Evolutionary conservation across 92 coral and sea anemone genomes (phyloP).

Genomic region (Umimayanthus kanabou): DNA sequence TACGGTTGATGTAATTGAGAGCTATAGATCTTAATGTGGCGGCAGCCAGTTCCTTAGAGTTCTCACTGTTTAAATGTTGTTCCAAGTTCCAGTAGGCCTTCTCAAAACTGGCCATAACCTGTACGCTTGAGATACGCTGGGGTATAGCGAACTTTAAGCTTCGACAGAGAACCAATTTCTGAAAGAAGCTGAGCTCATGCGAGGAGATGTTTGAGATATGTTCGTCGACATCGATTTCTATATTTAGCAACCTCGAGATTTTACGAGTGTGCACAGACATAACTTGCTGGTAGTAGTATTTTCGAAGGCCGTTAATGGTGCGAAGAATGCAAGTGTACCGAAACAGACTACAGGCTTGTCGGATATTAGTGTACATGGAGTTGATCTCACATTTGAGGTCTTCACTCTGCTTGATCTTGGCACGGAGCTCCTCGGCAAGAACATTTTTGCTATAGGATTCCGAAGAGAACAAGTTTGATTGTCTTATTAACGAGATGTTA

Average conservation of each 20-base stretch:
- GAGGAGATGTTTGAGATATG: background rate
- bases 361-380: background rate
- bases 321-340: conserved; percentile 24
- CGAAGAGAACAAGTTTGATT: no score
- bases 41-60: no score
- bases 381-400: background rate
- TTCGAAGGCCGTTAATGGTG: no score
- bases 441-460: conserved; percentile 11
- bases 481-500: no score
- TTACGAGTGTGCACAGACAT: no score
- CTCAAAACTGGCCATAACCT: background rate
- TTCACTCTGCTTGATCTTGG: background rate
- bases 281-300: no score
- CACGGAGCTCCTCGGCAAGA: conserved; percentile 37
- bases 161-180: background rate
- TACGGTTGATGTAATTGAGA: no score
- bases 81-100: conserved; percentile 13
- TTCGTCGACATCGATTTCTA: background rate
- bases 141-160: background rate
- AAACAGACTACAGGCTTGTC: background rate
- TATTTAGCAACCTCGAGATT: no score
- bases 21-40: no score
- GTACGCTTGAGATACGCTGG: background rate
- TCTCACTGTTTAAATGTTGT: no score
- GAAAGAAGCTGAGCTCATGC: background rate